These are phyloP conservation scores for Phymatocera aterrima DNA, from an alignment of 2,888 invertebrate species.

Conservation along the genomic window DNA sequence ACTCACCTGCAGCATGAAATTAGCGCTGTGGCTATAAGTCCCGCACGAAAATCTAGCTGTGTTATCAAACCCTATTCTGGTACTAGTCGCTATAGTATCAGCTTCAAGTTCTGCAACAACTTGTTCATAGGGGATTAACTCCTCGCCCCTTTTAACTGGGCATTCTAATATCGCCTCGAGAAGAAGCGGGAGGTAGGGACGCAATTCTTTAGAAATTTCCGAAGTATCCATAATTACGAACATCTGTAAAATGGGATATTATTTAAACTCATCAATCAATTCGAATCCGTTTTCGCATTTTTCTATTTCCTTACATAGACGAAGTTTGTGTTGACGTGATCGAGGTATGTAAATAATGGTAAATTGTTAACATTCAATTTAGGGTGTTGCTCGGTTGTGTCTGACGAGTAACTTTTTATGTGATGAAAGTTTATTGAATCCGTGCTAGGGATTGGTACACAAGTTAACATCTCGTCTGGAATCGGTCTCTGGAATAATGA, in stretches of 20 bases:
- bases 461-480: constrained; percentile 82
- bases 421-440: constrained; percentile 84
- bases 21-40: constrained; percentile 82
- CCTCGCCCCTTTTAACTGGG: constrained; percentile 80
- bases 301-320: constrained; percentile 82
- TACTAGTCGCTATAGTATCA: constrained; percentile 82
- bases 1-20: constrained; percentile 81
- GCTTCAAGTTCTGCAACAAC: constrained; percentile 88
- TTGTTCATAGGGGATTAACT: constrained; percentile 81
- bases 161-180: constrained; percentile 87
- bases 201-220: constrained; percentile 77
- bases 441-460: constrained; percentile 86
- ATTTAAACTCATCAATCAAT: constrained; percentile 5
- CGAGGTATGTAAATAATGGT: constrained; percentile 86
- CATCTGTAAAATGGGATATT: constrained; percentile 78
- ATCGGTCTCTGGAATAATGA: constrained; percentile 79
- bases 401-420: constrained; percentile 76
- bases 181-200: constrained; percentile 86
- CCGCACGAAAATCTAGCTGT: constrained; percentile 82
- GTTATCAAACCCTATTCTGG: constrained; percentile 81
- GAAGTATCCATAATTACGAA: constrained; percentile 85
- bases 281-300: neutral
- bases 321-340: constrained; percentile 89
- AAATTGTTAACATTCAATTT: constrained; percentile 80
- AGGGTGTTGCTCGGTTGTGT: constrained; percentile 73